These are phyloP conservation scores for Apeltes quadracus DNA, from an alignment of 2,113 vertebrate species.

Conservation along the genomic window DNA sequence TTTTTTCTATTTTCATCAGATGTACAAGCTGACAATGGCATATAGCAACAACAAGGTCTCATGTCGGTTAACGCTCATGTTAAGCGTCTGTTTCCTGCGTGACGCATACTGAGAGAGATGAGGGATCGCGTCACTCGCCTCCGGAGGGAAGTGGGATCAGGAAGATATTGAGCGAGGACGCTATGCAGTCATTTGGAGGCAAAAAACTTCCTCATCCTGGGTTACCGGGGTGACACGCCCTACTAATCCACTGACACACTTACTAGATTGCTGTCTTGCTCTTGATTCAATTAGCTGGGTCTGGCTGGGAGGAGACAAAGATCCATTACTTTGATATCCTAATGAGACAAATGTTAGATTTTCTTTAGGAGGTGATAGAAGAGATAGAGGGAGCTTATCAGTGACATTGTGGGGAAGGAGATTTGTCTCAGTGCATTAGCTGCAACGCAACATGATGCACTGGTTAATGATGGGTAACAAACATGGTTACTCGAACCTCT, in stretches of 20 bases:
- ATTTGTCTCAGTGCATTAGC: constrained; percentile 68
- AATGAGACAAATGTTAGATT: constrained; percentile 64
- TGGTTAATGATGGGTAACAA: constrained; percentile 66
- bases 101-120: constrained; percentile 43
- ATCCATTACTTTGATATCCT: constrained; percentile 64
- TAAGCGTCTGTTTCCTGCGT: constrained; percentile 67
- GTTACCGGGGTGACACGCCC: constrained; percentile 70
- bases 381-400: constrained; percentile 60
- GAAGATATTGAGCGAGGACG: constrained; percentile 58
- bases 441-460: constrained; percentile 56
- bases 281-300: constrained; percentile 75
- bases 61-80: constrained; percentile 28
- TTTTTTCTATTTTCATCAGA: constrained; percentile 34
- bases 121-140: constrained; percentile 10
- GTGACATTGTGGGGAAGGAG: constrained; percentile 48
- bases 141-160: constrained; percentile 68
- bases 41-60: constrained; percentile 21
- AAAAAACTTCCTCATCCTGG: constrained; percentile 39
- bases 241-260: constrained; percentile 78
- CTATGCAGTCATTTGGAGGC: constrained; percentile 52
- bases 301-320: constrained; percentile 72
- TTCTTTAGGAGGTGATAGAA: constrained; percentile 47
- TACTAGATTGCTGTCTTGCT: constrained; percentile 69
- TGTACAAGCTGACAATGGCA: constrained; percentile 11
- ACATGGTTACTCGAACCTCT: constrained; percentile 51